Evolutionary conservation across 2,888 invertebrate species (phyloP).

Genomic region (Callimorpha dominula): DNA sequence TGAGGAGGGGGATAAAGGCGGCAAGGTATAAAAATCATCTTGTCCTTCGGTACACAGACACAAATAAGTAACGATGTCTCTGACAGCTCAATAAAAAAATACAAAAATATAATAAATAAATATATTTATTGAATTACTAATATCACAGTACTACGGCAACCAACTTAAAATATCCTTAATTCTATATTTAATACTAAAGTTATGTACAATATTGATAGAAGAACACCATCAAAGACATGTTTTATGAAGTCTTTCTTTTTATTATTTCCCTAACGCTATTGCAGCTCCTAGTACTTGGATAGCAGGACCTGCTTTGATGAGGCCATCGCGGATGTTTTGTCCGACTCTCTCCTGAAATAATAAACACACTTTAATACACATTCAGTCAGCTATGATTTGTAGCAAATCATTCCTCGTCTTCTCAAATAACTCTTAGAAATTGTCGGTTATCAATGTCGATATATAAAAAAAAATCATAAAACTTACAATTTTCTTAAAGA

Average conservation of each 20-base stretch:
- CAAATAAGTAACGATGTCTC: too few relatives aligned
- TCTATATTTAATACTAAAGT: background rate
- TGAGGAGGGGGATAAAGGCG: too few relatives aligned
- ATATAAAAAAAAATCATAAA: constrained; percentile 40
- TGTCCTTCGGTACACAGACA: too few relatives aligned
- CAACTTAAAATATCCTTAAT: background rate
- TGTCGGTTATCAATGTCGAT: too few relatives aligned
- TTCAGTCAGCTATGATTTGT: too few relatives aligned
- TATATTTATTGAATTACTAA: background rate
- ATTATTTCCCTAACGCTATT: constrained; percentile 52
- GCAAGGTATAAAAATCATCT: too few relatives aligned
- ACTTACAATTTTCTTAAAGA: constrained; percentile 70
- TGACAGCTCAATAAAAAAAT: too few relatives aligned
- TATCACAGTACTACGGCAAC: background rate
- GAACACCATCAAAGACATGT: background rate
- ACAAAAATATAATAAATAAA: too few relatives aligned
- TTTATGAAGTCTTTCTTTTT: background rate
- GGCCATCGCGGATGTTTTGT: constrained; percentile 65
- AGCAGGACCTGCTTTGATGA: constrained; percentile 73
- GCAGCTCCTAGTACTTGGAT: constrained; percentile 66
- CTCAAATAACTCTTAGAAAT: too few relatives aligned
- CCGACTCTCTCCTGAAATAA: constrained; percentile 67
- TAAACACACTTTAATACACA: background rate
- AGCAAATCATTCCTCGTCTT: too few relatives aligned
- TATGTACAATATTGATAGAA: background rate